phyloP scores from a whole-genome alignment of 2,888 invertebrate genomes.

The Lepas anatifera region DNA sequence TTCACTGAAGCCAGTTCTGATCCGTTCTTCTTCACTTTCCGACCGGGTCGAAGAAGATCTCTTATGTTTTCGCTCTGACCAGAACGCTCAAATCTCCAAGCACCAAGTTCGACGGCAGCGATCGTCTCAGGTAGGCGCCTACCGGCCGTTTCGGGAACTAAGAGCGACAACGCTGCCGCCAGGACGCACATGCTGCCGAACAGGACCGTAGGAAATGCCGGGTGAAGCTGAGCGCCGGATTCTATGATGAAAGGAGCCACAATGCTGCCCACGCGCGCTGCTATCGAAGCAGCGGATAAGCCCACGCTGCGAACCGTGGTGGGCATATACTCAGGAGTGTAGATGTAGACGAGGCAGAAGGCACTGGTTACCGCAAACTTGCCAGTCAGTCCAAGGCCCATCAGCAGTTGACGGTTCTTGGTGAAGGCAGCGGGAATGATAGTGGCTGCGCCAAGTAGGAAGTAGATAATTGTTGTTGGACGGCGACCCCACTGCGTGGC shows the following conservation, averaged over 20 bases:
- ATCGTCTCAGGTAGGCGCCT: slow-evolving; percentile 64
- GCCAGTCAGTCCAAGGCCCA: slow-evolving; percentile 43
- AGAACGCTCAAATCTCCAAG: slow-evolving; percentile 31
- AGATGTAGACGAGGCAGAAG: slow-evolving; percentile 75
- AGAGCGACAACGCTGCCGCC: slow-evolving; percentile 52
- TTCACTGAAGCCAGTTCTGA: too few species aligned
- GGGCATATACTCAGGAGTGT: slow-evolving; percentile 73
- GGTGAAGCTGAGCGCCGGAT: slow-evolving; percentile 31
- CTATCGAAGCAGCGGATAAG: slow-evolving; percentile 70
- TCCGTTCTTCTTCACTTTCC: too few species aligned
- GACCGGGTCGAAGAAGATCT: too few species aligned
- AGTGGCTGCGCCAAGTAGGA: slow-evolving; percentile 26
- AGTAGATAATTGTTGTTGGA: slow-evolving; percentile 36
- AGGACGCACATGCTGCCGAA: slow-evolving; percentile 57
- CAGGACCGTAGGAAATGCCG: slow-evolving; percentile 34
- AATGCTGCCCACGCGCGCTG: slow-evolving; percentile 75
- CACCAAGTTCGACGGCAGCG: slow-evolving; percentile 54
- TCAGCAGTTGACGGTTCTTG: slow-evolving; percentile 62
- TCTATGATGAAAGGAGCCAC: slow-evolving; percentile 67
- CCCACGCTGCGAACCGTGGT: slow-evolving; percentile 78
- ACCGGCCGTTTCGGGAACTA: slow-evolving; percentile 66
- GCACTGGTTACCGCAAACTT: slow-evolving; percentile 31
- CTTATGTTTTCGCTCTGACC: slow-evolving; percentile 26
- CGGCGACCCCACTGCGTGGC: slow-evolving; percentile 43
- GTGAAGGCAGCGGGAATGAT: slow-evolving; percentile 51